Evolutionary conservation across 2,888 invertebrate genomes (phyloP), one percentile per base, ranked within the genome.

Genomic region (Meiosimyza decipiens): DNA sequence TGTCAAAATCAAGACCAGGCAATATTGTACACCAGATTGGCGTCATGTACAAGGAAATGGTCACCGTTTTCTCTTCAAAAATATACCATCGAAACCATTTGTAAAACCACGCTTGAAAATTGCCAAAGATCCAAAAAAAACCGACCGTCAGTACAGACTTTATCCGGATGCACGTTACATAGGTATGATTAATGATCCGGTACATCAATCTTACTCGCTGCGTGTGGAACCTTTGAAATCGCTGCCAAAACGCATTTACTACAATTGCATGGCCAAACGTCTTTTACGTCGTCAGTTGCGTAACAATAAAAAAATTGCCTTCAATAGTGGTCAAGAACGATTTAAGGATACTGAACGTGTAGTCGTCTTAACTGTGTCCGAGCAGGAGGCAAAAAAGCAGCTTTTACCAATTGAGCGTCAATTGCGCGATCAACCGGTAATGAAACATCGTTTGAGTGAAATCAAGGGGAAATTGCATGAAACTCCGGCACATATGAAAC

Each of bases 261-360:
- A 79, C 69, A 83, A 86, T 54, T 84, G 84, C 49, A 75, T 82
- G n/a, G 81, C 11, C 18, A 40, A 81, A 71, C 77, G 79, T 0
- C 16, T 80, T 4, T 66, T 69, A 0, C 81, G 86, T 1, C 81
- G 83, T 6, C 85, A 85, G 68, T 51, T 85, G 73, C 79, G 81
- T 2, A 81, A 73, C 59, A 85, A 85, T 70, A 85, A 85, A 59
- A 85, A 85, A 68, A 80, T 85, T 15, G 86, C 84, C 1, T 85
- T 85, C 22, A 77, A 79, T 47, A 85, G 85, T 47, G 83, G 84
- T 7, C 80, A 80, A 73, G 83, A 85, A 54, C 83, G 85, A 5
- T 86, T 82, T 77, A 80, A 77, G 52, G 84, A 82, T 54, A 71
- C 73, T 1, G 77, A 79, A 0, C 79, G 78, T 1, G 78, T 80